These are phyloP conservation scores for Trissoscelio sp. DNA, from an alignment of 2,888 invertebrate species.

Conservation along the genomic window DNA sequence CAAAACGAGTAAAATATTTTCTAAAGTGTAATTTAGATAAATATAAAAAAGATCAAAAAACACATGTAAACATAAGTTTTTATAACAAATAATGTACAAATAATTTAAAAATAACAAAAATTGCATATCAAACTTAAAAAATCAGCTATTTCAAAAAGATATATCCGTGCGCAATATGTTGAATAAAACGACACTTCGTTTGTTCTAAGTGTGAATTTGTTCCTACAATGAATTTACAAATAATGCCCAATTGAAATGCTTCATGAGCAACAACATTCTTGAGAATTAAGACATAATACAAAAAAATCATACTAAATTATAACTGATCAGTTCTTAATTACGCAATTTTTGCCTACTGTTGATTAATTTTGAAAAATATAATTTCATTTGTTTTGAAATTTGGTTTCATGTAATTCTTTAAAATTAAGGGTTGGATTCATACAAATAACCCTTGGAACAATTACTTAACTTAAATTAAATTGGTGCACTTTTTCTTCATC, in stretches of 20 bases:
- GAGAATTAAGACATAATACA: not conserved
- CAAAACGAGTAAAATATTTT: not conserved
- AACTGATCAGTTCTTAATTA: not conserved
- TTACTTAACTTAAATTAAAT: not conserved
- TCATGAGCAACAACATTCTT: not conserved
- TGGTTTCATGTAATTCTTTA: not conserved
- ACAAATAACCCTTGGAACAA: not conserved
- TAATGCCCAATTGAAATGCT: constrained; percentile 50
- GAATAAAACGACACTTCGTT: constrained; percentile 2
- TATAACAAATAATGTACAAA: constrained; percentile 4
- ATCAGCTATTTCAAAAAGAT: not conserved
- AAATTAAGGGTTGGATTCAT: constrained; percentile 1
- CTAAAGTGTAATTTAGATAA: too few relatives aligned
- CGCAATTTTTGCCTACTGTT: not conserved
- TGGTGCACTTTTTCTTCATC: not conserved
- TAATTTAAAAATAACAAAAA: not conserved
- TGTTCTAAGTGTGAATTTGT: not conserved
- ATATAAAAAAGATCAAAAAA: too few relatives aligned
- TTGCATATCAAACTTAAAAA: not conserved
- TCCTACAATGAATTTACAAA: constrained; percentile 16
- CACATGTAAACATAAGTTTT: not conserved
- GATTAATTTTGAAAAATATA: constrained; percentile 4
- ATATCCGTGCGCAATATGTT: constrained; percentile 14
- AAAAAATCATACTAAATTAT: not conserved
- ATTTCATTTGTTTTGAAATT: not conserved